Base-by-base conservation (phyloP, 1,140 invertebrate species). In the Drosophila bocki region DNA sequence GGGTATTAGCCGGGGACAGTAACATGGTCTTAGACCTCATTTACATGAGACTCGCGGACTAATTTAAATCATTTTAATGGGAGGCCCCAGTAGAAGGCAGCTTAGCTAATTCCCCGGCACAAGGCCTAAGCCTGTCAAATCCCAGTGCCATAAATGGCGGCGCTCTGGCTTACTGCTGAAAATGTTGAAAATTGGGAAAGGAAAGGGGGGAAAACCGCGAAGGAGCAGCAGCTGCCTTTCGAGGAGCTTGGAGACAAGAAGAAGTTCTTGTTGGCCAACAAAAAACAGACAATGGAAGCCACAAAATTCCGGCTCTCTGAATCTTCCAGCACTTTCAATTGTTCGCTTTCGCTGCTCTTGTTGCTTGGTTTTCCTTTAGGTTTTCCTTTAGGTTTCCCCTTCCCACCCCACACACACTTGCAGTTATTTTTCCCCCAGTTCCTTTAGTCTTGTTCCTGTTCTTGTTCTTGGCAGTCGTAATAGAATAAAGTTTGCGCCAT, bases 11-110 rank as follows among this genome's bases (percentile, higher is more conserved):
- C 51, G 17, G 12, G 12, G 51, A 32, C 19, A 11, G 12, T 15
- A 26, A 37, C 32, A 26, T 26, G 63, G 58, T 58, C 51, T 50
- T 58, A 41, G 65, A 48, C 44, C 32, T 53, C 35, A 64, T 57
- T 75, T 75, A 45, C 71, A 76, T 76, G 26, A 76, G 51, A 51
- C n/a, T 48, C 42, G 35, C n/a, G 3, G 19, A 67, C 79, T 71
- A 87, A 86, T 86, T 86, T 86, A 86, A 86, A 86, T 86, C 82
- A 86, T 86, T 86, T 86, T 79, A 87, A 86, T 86, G 82, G 82
- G 65, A 6, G 26, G 26, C 26, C 70, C 44, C 50, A 68, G 39
- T 41, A 26, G 57, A 64, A 64, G 62, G 62, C 60, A 29, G 42
- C 60, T 63, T 39, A 86, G 80, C 82, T 85, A 85, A 85, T 85